A percentile compares a stretch with the other conserved stretches of the same genome.
Evolutionary conservation across 2,113 vertebrate genomes (phyloP).

Genomic region (Neopipo cinnamomea): DNA sequence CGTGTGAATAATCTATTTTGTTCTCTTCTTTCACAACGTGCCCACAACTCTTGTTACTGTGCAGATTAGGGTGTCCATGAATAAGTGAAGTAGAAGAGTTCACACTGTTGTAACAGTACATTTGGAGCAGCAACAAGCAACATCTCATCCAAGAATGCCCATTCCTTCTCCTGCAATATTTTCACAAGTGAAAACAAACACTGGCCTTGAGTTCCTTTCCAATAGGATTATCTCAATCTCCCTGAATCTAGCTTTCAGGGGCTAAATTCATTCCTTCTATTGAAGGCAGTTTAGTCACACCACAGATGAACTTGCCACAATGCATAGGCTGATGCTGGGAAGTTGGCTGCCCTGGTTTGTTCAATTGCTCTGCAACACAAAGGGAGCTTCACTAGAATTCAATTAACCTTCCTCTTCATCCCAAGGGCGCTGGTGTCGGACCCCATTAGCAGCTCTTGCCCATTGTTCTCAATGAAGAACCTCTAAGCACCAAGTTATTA

Average conservation of each 20-base stretch:
- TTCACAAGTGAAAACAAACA: not conserved
- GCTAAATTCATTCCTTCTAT: not conserved
- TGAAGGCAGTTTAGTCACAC: not conserved
- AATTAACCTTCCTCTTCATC: conserved; percentile 35
- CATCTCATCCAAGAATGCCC: not conserved
- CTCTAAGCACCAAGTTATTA: conserved; percentile 1
- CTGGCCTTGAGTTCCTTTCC: not conserved
- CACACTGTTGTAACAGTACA: not conserved
- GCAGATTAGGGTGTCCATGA: not conserved
- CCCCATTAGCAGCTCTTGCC: not conserved
- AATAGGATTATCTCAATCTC: not conserved
- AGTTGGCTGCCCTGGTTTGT: not conserved
- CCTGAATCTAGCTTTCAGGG: not conserved
- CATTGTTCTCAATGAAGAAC: conserved; percentile 7
- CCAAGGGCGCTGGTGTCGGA: not conserved
- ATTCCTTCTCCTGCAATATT: not conserved
- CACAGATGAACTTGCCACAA: not conserved
- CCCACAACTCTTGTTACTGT: not conserved
- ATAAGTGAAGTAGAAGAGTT: not conserved
- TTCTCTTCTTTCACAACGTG: not conserved
- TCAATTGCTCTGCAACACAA: conserved; percentile 15
- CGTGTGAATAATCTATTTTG: not conserved
- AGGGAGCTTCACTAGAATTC: conserved; percentile 13
- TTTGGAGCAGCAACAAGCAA: not conserved
- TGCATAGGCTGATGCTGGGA: not conserved